These are phyloP conservation scores for Syrmaticus mikado DNA, from an alignment of 2,113 vertebrate species.

Conservation along the genomic window DNA sequence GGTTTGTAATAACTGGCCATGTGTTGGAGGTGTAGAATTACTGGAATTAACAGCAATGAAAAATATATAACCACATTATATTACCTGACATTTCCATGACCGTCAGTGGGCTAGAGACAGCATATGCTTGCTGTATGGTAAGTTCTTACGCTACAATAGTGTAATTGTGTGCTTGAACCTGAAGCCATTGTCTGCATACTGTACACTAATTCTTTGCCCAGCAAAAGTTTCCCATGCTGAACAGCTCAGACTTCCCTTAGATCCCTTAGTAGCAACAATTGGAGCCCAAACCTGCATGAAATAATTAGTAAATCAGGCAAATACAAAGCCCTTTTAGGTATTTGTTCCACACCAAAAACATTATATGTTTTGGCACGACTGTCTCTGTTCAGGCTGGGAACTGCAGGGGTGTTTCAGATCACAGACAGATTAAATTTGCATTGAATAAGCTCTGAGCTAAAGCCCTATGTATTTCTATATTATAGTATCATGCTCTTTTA, in stretches of 20 bases:
- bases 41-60: neutral
- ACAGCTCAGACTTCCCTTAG: neutral
- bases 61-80: neutral
- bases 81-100: neutral
- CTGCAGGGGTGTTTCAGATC: neutral
- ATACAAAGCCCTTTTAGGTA: neutral
- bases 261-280: neutral
- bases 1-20: neutral
- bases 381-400: neutral
- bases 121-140: neutral
- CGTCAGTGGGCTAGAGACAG: neutral
- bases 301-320: neutral
- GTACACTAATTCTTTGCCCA: neutral
- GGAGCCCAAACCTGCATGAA: neutral
- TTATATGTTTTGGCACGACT: neutral
- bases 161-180: neutral
- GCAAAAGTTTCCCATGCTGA: neutral
- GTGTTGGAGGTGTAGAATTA: neutral
- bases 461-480: neutral
- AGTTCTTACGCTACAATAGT: neutral
- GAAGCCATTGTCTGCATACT: neutral
- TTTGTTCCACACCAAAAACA: neutral
- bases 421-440: neutral
- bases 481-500: neutral
- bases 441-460: neutral